Base-by-base conservation (phyloP, 2,888 invertebrate genomes). In the Drosophila neutralis region DNA sequence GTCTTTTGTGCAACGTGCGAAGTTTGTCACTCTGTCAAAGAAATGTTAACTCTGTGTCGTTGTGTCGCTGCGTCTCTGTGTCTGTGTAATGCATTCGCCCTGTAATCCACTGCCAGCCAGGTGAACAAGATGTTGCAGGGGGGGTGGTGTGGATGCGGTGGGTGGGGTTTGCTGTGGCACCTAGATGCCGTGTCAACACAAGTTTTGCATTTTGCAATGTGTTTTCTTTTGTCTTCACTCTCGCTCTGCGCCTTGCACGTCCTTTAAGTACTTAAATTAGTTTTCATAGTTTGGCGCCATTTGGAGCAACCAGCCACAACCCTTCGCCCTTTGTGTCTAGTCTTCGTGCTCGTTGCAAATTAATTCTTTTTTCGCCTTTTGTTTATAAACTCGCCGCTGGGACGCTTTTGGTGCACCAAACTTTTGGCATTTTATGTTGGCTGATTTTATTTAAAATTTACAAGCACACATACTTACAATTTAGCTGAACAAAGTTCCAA, bases 21-120 rank as follows among this genome's bases (percentile, higher is more conserved):
- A 85, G 87, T 85, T 85, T 85, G 85, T 85, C 85, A 87, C 82
- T 84, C 72, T 78, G 73, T 84, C 85, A 80, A 80, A 73, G 83
- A 71, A 84, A 84, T 81, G 75, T 72, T 60, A 68, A 53, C 60
- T 66, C 78, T 71, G 59, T 68, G 70, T 78, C 73, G 33, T 33
- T 33, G 33, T 10, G 33, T 33, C 33, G 33, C 33, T 4, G 33
- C 4, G 33, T 33, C 60, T 62, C 78, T 64, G 59, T 68, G 70
- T 78, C 73, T 75, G 42, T 71, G 65, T 64, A 71, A 59, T 72
- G 66, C 83, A 85, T 70, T 73, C 74, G 64, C 70, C 69, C 57
- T 73, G 73, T 82, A 82, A 84, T 84, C 66, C 53, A 64, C 59
- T 65, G 45, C n/a, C 49, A 58, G 52, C 65, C 71, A 68, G 73